These are phyloP conservation scores for Trematocara nigrifrons DNA, from an alignment of 2,113 vertebrate species.

Conservation along the genomic window DNA sequence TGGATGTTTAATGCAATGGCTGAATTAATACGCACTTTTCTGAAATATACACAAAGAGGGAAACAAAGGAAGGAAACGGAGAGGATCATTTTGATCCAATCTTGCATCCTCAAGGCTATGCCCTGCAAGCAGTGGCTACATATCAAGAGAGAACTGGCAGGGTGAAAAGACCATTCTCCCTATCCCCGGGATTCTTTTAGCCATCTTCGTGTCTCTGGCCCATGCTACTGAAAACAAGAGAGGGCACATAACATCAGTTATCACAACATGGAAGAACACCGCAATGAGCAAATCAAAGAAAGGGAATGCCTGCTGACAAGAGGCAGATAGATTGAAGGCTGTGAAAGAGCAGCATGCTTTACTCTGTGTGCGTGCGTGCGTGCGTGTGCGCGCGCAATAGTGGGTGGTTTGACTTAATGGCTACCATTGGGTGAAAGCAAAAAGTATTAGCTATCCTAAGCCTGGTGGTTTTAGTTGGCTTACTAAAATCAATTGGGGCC, in stretches of 20 bases:
- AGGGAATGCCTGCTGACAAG: background rate
- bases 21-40: background rate
- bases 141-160: background rate
- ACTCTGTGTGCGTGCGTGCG: background rate
- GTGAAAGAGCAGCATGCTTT: background rate
- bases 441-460: background rate
- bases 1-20: background rate
- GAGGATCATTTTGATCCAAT: background rate
- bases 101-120: background rate
- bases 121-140: background rate
- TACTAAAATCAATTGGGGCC: background rate
- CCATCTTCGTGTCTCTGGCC: background rate
- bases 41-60: background rate
- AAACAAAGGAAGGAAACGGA: background rate
- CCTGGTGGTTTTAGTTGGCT: background rate
- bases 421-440: background rate
- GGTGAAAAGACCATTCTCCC: background rate
- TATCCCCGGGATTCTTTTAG: background rate
- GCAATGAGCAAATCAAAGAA: conserved; percentile 28
- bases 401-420: background rate
- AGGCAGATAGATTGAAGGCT: background rate
- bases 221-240: background rate
- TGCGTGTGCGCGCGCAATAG: background rate
- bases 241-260: background rate
- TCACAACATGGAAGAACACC: conserved; percentile 11